Evolutionary conservation across 2,888 invertebrate genomes (phyloP), one percentile per base, ranked within the genome.

Genomic region (Anorthoa munda): DNA sequence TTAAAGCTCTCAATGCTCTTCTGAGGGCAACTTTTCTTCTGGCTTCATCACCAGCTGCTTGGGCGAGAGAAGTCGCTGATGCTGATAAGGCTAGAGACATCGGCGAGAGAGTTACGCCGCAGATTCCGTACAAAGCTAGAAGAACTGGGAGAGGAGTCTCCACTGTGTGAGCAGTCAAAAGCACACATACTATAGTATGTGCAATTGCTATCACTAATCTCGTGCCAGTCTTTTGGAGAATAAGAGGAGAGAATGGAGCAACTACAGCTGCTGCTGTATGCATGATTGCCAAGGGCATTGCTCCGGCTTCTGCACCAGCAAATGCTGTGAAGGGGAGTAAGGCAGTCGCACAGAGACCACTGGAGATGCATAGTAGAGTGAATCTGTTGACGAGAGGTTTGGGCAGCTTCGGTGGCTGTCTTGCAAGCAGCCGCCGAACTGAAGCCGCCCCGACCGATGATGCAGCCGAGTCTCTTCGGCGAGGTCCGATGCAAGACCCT

Each of bases 391-490:
- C 92, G 87, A 96, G 78, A 83, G 96, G 88, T 91, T 95, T 88
- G 90, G 97, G 96, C 91, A 97, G 81, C 94, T 96, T 89, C 90
- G 95, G 88, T 0, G 96, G 95, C 50, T 93, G 95, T 53, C 95
- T 86, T 0, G 98, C 97, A 68, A 98, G 97, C 18, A 98, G 95
- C 0, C 98, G 97, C 5, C 98, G 97, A 15, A 98, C 98, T 1
- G 98, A 98, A 0, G 98, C 98, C 0, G 98, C 98, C 2, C 98
- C 98, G 48, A 98, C 97, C 0, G 98, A 98, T 65, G 98, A 98
- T 45, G 97, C 97, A 69, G 97, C 97, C 0, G 98, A 98, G 87
- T 98, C 98, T 21, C 97, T 95, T 4, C 98, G 96, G 5, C 97
- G 95, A 12, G 92, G 90, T 2, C 90, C 88, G 17, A 86, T 83